Evolutionary conservation across 2,888 invertebrate species (phyloP), one percentile per base, ranked within the genome.

Genomic region (Nebria brevicollis): DNA sequence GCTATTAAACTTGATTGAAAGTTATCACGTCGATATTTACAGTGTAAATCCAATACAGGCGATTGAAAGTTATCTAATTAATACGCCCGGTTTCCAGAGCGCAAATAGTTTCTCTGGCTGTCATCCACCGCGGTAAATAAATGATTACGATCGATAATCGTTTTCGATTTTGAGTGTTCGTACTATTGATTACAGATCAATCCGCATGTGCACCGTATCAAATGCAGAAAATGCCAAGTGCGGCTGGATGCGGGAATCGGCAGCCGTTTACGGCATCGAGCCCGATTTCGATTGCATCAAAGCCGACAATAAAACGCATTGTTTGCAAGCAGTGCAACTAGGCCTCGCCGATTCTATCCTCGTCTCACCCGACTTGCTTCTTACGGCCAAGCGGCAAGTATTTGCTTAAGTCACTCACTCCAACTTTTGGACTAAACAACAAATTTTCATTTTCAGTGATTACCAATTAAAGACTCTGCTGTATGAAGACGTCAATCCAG

Each of bases 201-300:
- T 89, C 66, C 87, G 76, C 85, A 91, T 94, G 73, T 96, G 96
- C 86, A 93, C 95, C 0, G 92, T 93, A 0, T 93, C 94, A 0
- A 90, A 93, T 13, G 88, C 94, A 0, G 95, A 95, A 85, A 92
- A 92, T 82, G 91, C 92, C 75, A 97, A 97, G 86, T 97, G 97
- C 87, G 91, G 93, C 0, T 95, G 95, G 93, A 87, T 97, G 85
- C 92, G 93, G 82, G 94, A 95, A 84, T 94, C 94, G 0, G 93
- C 94, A 0, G 91, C 92, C 0, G 94, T 95, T 2, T 93, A 94
- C 85, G 95, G 96, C 0, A 90, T 96, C 0, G 91, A 94, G 83
- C 97, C 98, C 0, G 93, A 94, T 13, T 89, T 98, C 20, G 94
- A 95, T 83, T 98, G 98, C 86, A 89, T 93, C 7, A 90, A 92